Evolutionary conservation across 2,113 vertebrate genomes (phyloP).

Genomic region (Pundamilia nyererei): DNA sequence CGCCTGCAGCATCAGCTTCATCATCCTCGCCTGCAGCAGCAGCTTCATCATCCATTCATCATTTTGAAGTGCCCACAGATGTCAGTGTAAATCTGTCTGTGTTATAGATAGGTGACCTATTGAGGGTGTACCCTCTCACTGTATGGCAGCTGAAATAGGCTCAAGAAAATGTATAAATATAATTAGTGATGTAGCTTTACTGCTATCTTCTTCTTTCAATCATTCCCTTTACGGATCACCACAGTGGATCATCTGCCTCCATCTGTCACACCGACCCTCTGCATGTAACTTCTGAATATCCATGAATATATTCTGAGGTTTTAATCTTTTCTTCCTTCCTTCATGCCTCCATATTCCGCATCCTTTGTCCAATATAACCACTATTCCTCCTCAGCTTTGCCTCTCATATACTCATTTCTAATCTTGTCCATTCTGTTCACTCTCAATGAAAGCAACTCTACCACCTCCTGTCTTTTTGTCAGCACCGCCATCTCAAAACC

Average conservation of each 20-base stretch:
- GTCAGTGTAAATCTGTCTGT: neutral
- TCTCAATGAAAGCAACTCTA: neutral
- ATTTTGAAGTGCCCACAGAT: neutral
- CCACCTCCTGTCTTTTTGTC: neutral
- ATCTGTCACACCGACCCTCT: neutral
- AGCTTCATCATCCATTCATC: no score
- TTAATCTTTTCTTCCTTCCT: neutral
- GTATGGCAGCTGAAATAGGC: neutral
- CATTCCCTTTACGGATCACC: neutral
- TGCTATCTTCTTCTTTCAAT: neutral
- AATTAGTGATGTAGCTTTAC: neutral
- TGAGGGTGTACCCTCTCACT: neutral
- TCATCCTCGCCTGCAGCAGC: no score
- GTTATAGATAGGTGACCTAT: neutral
- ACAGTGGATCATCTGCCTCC: neutral
- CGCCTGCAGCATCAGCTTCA: no score
- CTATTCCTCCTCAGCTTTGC: neutral
- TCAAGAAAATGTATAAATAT: neutral
- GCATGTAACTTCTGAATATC: neutral
- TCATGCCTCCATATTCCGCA: neutral
- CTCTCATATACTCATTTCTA: neutral
- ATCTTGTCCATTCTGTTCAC: neutral
- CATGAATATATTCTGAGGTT: neutral
- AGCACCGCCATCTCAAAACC: neutral
- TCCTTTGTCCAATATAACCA: neutral